Percentiles rank a stretch among this genome's conserved stretches.
Evolutionary conservation across 2,113 vertebrate genomes (phyloP).

Genomic region (Oophaga pumilio): DNA sequence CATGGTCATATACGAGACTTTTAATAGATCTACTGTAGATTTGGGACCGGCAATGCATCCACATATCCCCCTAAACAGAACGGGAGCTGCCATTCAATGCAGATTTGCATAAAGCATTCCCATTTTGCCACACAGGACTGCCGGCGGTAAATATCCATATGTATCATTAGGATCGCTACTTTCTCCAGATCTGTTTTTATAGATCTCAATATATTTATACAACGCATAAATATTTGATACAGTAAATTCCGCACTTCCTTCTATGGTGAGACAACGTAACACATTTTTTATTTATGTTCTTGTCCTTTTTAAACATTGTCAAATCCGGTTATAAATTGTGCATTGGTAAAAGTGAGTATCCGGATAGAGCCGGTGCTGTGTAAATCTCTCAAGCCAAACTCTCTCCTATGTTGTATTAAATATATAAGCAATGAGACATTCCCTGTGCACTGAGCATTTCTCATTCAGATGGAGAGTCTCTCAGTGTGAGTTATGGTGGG

Average conservation of each 20-base stretch:
- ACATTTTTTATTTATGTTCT: background rate
- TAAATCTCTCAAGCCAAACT: slow-evolving; percentile 7
- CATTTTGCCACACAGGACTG: no score
- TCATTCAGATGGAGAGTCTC: slow-evolving; percentile 49
- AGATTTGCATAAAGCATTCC: no score
- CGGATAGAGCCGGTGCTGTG: background rate
- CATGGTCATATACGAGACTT: no score
- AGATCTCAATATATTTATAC: background rate
- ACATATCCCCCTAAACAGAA: no score
- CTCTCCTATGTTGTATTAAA: slow-evolving; percentile 14
- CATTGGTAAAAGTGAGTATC: slow-evolving; percentile 1
- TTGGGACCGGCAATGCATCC: no score
- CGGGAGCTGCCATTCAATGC: no score
- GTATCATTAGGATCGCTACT: background rate
- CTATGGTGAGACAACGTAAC: background rate
- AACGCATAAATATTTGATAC: background rate
- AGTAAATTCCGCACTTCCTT: background rate
- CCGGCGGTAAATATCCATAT: no score
- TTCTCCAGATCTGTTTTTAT: background rate
- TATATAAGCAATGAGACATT: background rate
- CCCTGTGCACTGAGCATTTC: slow-evolving; percentile 29
- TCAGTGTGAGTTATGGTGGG: slow-evolving; percentile 65
- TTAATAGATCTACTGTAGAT: no score
- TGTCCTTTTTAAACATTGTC: slow-evolving; percentile 14
- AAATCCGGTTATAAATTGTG: background rate